phyloP scores from a whole-genome alignment of 2,113 vertebrate genomes.

The Psilopogon haemacephalus region DNA sequence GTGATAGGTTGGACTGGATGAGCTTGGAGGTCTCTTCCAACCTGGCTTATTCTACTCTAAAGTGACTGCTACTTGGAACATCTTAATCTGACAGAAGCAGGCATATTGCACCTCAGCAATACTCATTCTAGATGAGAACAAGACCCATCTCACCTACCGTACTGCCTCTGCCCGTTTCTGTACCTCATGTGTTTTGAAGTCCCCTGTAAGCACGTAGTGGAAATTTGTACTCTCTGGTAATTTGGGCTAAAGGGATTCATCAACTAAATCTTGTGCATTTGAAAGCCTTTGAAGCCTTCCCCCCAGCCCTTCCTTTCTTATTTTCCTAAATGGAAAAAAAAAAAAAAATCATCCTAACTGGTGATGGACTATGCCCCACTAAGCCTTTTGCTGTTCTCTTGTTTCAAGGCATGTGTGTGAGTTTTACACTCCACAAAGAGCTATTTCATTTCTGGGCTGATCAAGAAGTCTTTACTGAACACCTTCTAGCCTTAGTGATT shows the following conservation, averaged over 20 bases:
- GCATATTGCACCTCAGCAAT: background rate
- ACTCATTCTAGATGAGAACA: background rate
- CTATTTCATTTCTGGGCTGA: background rate
- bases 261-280: background rate
- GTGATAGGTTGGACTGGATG: no score
- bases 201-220: background rate
- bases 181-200: background rate
- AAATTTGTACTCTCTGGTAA: background rate
- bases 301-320: rapidly evolving
- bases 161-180: background rate
- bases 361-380: background rate
- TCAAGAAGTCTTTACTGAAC: background rate
- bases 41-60: no score
- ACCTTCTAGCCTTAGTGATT: background rate
- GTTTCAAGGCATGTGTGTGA: background rate
- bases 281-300: background rate
- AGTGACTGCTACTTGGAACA: background rate
- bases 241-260: background rate
- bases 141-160: background rate
- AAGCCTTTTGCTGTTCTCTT: background rate
- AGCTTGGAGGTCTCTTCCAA: no score
- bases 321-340: background rate
- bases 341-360: background rate
- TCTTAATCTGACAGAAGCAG: background rate
- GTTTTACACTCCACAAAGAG: background rate